These are phyloP conservation scores for Lasiurus borealis DNA, from an alignment of 2,113 vertebrate species.

Conservation along the genomic window DNA sequence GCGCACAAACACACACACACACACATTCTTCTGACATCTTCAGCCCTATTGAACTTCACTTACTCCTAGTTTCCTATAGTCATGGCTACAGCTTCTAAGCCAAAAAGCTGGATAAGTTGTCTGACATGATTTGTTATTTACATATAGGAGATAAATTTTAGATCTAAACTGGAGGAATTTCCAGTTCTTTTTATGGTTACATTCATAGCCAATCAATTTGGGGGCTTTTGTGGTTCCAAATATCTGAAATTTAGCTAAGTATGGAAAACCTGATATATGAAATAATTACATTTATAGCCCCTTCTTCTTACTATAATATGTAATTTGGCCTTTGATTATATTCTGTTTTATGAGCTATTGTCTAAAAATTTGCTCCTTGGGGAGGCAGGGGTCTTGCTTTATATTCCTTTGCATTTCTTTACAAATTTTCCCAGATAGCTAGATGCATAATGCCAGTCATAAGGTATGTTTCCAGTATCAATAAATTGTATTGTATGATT, in stretches of 20 bases:
- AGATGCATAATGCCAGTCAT: background rate
- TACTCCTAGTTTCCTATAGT: background rate
- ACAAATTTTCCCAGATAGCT: background rate
- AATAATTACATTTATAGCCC: background rate
- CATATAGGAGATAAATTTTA: background rate
- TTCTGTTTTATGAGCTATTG: background rate
- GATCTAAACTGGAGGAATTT: background rate
- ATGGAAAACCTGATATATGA: background rate
- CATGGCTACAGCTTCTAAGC: background rate
- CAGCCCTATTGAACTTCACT: background rate
- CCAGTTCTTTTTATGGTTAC: background rate
- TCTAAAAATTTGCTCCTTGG: conserved; percentile 1
- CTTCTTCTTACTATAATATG: background rate
- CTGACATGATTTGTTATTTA: conserved; percentile 9
- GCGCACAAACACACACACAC: no score
- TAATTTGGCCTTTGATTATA: background rate
- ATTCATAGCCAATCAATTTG: background rate
- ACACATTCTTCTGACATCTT: background rate
- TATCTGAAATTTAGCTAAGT: background rate
- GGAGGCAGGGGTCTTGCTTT: background rate
- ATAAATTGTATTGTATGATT: background rate
- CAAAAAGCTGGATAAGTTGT: background rate
- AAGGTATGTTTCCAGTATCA: background rate
- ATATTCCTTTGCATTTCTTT: background rate
- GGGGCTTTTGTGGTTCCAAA: background rate